phyloP scores from a whole-genome alignment of 35 echinoderm and acorn worm species.

The Patiria miniata region DNA sequence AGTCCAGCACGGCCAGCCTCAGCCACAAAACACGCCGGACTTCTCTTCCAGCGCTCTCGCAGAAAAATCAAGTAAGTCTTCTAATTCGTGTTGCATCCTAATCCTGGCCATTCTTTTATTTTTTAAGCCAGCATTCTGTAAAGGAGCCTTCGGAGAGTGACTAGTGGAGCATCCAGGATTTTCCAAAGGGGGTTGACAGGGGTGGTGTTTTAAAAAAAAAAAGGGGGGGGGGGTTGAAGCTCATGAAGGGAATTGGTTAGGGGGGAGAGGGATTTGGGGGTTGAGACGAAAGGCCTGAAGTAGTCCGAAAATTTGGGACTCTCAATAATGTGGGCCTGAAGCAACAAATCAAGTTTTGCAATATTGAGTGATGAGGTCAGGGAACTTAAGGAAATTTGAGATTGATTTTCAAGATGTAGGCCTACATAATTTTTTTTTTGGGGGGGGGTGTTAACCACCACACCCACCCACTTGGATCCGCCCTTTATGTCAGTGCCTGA shows the following conservation, averaged over 20 bases:
- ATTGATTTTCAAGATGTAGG: no score
- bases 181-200: neutral
- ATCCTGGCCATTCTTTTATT: neutral
- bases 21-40: conserved; percentile 93
- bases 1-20: conserved; percentile 74
- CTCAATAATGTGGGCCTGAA: neutral
- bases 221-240: no score
- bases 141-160: neutral
- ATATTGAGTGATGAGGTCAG: no score
- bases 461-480: no score
- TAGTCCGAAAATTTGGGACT: neutral
- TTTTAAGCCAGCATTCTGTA: neutral
- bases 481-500: no score
- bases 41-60: conserved; percentile 91
- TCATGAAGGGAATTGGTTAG: no score
- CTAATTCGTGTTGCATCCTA: neutral
- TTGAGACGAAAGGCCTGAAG: neutral
- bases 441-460: no score
- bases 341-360: no score
- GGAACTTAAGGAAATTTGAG: no score
- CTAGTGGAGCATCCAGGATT: neutral
- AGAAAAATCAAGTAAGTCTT: conserved; percentile 75
- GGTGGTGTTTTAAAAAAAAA: neutral
- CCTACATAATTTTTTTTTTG: no score
- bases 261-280: no score